These are phyloP conservation scores for Drosophila baimaii DNA, from an alignment of 1,140 invertebrate species.

Conservation along the genomic window DNA sequence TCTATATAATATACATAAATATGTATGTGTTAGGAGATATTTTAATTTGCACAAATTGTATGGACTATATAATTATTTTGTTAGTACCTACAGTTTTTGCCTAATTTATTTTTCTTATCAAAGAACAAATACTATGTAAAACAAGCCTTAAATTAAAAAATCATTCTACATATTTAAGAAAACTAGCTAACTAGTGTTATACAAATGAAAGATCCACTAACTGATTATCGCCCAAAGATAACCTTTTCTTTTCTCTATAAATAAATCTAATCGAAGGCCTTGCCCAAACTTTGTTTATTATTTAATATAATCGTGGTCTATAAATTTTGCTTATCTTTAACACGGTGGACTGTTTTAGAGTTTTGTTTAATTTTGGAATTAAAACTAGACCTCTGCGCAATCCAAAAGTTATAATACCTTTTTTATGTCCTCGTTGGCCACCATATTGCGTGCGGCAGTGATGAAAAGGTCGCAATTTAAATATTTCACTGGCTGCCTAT, in stretches of 20 bases:
- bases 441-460: constrained; percentile 37
- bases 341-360: not conserved
- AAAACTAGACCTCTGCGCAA: not conserved
- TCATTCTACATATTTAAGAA: too few species aligned
- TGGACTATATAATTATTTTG: too few species aligned
- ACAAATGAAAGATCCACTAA: not conserved
- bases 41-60: too few species aligned
- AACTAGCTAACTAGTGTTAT: too few species aligned
- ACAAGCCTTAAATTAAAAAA: too few species aligned
- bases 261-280: not conserved
- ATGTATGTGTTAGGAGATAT: too few species aligned
- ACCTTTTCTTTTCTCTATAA: not conserved
- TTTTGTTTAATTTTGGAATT: not conserved
- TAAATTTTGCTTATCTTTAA: not conserved
- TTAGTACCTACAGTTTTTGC: not conserved
- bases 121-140: too few species aligned
- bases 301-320: not conserved
- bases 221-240: not conserved
- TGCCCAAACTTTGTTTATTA: constrained; percentile 1
- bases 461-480: not conserved
- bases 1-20: not conserved
- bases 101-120: not conserved
- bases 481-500: not conserved
- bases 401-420: constrained; percentile 44
- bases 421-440: constrained; percentile 66